A percentile compares a stretch with the other conserved stretches of the same genome.
Evolutionary conservation across 1,140 invertebrate species (phyloP).

Genomic region (Conus ventricosus): DNA sequence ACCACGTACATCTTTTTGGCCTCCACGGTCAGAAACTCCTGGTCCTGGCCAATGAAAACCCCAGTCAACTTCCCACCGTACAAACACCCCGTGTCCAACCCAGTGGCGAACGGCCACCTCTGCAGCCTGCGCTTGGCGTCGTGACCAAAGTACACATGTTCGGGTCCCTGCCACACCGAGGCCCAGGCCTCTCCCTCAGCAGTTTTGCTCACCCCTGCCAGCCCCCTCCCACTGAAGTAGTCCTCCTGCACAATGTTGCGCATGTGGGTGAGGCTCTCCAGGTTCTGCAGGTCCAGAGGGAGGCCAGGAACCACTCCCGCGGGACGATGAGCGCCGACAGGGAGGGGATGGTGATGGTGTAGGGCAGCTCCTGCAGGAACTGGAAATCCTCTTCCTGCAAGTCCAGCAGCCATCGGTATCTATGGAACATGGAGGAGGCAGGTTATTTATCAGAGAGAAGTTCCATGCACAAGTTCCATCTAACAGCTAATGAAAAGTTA

Average conservation of each 20-base stretch:
- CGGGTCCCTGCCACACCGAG: constrained; percentile 71
- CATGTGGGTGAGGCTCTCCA: constrained; percentile 69
- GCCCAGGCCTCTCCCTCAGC: constrained; percentile 69
- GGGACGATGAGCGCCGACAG: constrained; percentile 70
- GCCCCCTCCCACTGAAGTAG: constrained; percentile 32
- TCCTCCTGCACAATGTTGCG: constrained; percentile 64
- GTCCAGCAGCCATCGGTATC: constrained; percentile 66
- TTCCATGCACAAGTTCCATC: too few species aligned
- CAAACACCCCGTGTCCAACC: constrained; percentile 74
- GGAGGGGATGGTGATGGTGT: constrained; percentile 70
- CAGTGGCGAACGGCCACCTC: constrained; percentile 65
- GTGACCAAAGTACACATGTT: constrained; percentile 76
- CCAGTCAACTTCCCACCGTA: constrained; percentile 69
- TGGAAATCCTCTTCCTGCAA: constrained; percentile 64
- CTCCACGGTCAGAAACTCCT: neutral
- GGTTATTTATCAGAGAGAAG: too few species aligned
- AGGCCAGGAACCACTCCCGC: constrained; percentile 72
- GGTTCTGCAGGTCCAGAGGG: constrained; percentile 57
- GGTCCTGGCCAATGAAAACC: constrained; percentile 52
- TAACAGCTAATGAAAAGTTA: too few species aligned
- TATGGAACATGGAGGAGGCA: neutral
- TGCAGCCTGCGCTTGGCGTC: constrained; percentile 70
- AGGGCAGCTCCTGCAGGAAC: constrained; percentile 69
- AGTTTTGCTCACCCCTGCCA: constrained; percentile 46
- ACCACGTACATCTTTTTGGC: neutral